Evolutionary conservation across 2,797 vertebrate genomes (phyloP).

Genomic region (Eidolon dupreanum): DNA sequence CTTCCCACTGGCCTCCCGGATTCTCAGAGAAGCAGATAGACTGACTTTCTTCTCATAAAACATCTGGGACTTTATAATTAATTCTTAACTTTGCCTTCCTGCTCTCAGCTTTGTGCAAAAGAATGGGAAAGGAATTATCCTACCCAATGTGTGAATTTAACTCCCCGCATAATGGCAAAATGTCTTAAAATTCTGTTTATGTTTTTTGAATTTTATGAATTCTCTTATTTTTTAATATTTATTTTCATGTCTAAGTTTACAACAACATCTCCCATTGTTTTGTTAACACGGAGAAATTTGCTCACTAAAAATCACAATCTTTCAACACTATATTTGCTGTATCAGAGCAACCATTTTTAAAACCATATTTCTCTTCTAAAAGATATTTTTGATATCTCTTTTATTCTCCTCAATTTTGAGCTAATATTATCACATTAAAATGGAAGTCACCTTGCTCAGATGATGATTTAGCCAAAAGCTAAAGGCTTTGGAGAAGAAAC

Average conservation of each 20-base stretch:
- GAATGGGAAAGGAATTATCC: not conserved
- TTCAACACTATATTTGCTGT: not conserved
- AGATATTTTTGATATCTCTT: conserved; percentile 9
- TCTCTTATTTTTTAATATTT: not conserved
- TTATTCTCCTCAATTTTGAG: not conserved
- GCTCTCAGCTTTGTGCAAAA: not conserved
- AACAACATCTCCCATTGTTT: not conserved
- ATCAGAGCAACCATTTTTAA: not conserved
- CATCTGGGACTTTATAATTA: not conserved
- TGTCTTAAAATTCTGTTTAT: not conserved
- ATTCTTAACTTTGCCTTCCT: not conserved
- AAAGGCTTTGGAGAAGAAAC: not conserved
- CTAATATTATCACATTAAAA: not conserved
- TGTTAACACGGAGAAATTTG: not conserved
- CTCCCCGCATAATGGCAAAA: not conserved
- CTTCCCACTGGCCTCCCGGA: not conserved
- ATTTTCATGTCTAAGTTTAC: not conserved
- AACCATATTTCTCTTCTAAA: not conserved
- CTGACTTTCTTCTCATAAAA: not conserved
- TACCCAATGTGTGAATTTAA: not conserved
- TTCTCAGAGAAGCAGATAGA: not conserved
- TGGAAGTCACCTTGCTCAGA: not conserved
- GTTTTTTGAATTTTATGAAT: not conserved
- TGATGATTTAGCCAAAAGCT: conserved; percentile 15
- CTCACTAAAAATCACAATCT: not conserved